A percentile compares a stretch with the other conserved stretches of the same genome.
These are phyloP conservation scores for Steinernema feltiae DNA, from an alignment of 1,140 invertebrate species.

Conservation along the genomic window DNA sequence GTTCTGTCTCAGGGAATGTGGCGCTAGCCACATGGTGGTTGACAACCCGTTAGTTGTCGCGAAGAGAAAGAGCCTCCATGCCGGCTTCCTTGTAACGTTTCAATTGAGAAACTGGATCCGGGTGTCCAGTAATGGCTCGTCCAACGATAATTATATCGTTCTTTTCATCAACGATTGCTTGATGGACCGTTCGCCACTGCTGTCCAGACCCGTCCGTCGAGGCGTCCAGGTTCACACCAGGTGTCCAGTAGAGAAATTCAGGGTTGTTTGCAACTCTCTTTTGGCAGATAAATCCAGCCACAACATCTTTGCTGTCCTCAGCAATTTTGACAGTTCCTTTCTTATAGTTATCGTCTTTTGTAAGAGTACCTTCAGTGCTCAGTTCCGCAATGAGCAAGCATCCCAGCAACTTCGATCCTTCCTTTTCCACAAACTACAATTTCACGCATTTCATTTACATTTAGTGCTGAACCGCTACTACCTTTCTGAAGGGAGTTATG, in stretches of 20 bases:
- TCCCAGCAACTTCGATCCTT: slow-evolving; percentile 21
- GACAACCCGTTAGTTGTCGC: not conserved
- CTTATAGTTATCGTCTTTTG: slow-evolving; percentile 1
- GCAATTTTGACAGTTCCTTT: slow-evolving; percentile 50
- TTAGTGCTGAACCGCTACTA: no score
- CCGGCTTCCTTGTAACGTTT: slow-evolving; percentile 68
- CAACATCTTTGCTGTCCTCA: slow-evolving; percentile 66
- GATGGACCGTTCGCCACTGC: slow-evolving; percentile 74
- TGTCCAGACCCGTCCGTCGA: slow-evolving; percentile 66
- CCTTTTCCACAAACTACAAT: slow-evolving; percentile 20
- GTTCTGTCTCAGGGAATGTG: no score
- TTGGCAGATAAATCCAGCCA: slow-evolving; percentile 82
- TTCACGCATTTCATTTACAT: not conserved
- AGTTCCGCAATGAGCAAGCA: slow-evolving; percentile 51
- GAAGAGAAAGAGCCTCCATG: not conserved
- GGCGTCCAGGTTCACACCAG: slow-evolving; percentile 69
- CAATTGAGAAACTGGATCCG: slow-evolving; percentile 66
- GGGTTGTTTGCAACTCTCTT: slow-evolving; percentile 64
- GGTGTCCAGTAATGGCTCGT: slow-evolving; percentile 72
- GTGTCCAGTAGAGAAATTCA: slow-evolving; percentile 76
- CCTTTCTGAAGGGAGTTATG: slow-evolving; percentile 19
- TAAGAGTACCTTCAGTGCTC: slow-evolving; percentile 38
- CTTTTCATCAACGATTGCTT: slow-evolving; percentile 72
- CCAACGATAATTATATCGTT: slow-evolving; percentile 90
- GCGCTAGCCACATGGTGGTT: no score